phyloP scores from a whole-genome alignment of 2,797 vertebrate genomes.

The Danio tinwini region DNA sequence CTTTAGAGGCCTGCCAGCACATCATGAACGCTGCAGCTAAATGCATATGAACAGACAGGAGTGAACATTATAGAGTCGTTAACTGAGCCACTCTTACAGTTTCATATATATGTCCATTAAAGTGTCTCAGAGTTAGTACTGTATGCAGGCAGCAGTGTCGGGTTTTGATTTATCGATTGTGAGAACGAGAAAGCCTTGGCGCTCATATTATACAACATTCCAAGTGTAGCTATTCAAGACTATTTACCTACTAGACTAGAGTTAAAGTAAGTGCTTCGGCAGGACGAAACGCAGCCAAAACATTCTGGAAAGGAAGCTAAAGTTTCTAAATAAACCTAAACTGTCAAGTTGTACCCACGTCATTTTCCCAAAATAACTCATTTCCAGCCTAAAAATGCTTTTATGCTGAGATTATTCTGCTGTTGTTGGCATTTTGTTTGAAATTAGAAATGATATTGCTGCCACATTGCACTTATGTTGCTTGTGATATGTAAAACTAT shows the following conservation, averaged over 20 bases:
- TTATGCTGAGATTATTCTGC: constrained; percentile 1
- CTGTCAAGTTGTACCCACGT: not conserved
- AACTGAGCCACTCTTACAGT: not conserved
- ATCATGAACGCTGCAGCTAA: not conserved
- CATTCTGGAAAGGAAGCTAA: not conserved
- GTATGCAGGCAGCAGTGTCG: not conserved
- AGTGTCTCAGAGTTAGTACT: not conserved
- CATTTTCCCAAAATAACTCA: constrained; percentile 28
- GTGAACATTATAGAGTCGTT: not conserved
- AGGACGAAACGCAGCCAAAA: not conserved
- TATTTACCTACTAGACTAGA: constrained; percentile 21
- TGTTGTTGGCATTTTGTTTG: constrained; percentile 20
- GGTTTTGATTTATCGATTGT: not conserved
- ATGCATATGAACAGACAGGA: not conserved
- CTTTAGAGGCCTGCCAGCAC: constrained; percentile 1
- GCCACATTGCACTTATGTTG: not conserved
- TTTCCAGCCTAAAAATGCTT: constrained; percentile 6
- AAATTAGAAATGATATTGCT: not conserved
- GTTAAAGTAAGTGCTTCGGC: constrained; percentile 4
- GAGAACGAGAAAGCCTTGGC: not conserved
- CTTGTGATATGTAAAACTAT: not conserved
- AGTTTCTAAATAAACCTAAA: constrained; percentile 20
- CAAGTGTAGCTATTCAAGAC: not conserved
- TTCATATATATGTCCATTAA: not conserved
- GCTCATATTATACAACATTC: not conserved